Evolutionary conservation across 2,797 vertebrate species (phyloP), one percentile per base, ranked within the genome.

Genomic region (Enteromius anoplus): DNA sequence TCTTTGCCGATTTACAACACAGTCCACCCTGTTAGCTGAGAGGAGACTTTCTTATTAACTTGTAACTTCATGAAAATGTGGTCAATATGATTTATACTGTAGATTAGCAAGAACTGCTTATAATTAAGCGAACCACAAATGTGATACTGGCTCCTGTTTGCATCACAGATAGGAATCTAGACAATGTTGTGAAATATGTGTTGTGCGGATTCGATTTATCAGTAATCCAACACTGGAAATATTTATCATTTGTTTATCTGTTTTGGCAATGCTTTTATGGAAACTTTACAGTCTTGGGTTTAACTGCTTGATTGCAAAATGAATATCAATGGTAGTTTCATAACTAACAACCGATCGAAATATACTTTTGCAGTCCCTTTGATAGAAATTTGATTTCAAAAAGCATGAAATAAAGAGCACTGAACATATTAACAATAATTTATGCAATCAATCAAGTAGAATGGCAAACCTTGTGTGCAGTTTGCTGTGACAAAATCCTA

Each of bases 161-260:
- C 51, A 75, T 55, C 51, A 55, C 72, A 75, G 32, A 62, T 62
- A 62, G 34, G 76, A n/a, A 34, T 66, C 45, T 78, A 66, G 49
- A 1, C 9, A 80, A 29, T 55, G 47, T 69, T 42, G 15, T 69
- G 23, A 69, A 69, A 68, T 51, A 64, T 66, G 9, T 40, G 47
- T 40, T 53, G 47, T 68, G 47, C 53, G 12, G 49, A 76, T 60
- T 42, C 26, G n/a, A 68, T 32, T 32, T 49, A 26, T 14, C 45
- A 5, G 45, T 23, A 55, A 79, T 40, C 14, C 77, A 78, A 66
- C 29, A 66, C 29, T 53, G 37, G 14, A 68, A 53, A 79, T 68
- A 53, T 37, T 10, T 19, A 37, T 19, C 26, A 40, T 37, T 40
- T 14, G 49, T 23, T 40, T 34, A 45, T 78, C 21, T 14, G 5